Base-by-base conservation (phyloP, 2,797 vertebrate species). In the Furcifer pardalis region DNA sequence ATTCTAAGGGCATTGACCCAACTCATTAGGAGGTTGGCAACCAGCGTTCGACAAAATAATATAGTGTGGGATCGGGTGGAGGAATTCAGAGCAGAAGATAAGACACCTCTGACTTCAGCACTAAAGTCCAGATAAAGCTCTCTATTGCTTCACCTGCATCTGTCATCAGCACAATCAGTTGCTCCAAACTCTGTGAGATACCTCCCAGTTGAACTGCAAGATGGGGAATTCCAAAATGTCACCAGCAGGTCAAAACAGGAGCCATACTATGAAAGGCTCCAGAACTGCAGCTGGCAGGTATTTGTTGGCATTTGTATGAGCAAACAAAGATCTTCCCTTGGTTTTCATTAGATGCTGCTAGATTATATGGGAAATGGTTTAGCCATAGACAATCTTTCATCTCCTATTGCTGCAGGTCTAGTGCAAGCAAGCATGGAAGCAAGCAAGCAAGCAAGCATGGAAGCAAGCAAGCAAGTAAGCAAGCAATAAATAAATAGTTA, bases 21-120 rank as follows among this genome's bases (percentile, higher is more conserved):
- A n/a, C 62, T 89, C 89, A 90, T 94, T 91, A 91, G 92, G 56
- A 85, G 88, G 93, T 94, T 93, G 93, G 86, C 92, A 93, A 89
- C 44, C 87, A 60, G n/a, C 59, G 88, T 77, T 79, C 92, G 89
- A 82, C 79, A 62, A 63, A 89, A 83, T 84, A 92, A 85, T 90
- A 84, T 91, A 85, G 90, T 88, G 72, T 15, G 87, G 89, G 68
- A 37, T 59, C 40, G 40, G 21, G 52, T 37, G 44, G 46, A 92
- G 91, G 93, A 32, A 30, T 27, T 72, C 32, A 42, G 71, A 30
- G 13, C 66, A 82, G 37, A 59, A 90, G 82, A 80, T 82, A 87
- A 86, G 89, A 77, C 89, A 92, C 42, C 75, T 80, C 27, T 37
- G 87, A 60, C 69, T 86, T 81, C 35, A 1, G 74, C 91, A 87